Conservation (phyloP, 2,888 invertebrate species). For the Thelaira solivaga region DNA sequence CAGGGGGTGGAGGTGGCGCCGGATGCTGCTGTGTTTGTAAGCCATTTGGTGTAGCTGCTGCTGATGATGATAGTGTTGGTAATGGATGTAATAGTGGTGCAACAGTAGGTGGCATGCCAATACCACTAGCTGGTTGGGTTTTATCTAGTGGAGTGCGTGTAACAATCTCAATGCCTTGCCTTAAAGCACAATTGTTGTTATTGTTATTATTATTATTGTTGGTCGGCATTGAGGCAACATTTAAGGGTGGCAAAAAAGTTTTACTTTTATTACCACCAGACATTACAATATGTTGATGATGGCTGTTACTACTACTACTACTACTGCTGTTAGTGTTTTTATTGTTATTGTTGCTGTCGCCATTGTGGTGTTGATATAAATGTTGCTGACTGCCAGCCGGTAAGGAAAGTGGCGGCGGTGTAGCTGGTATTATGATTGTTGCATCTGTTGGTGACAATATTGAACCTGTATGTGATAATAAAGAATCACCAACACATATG, state of each 20-base stretch:
- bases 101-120: slow-evolving; percentile 43
- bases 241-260: slow-evolving; percentile 49
- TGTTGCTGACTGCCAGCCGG: slow-evolving; percentile 27
- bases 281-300: slow-evolving; percentile 29
- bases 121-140: slow-evolving; percentile 35
- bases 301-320: slow-evolving; percentile 36
- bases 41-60: slow-evolving; percentile 33
- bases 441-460: slow-evolving; percentile 70
- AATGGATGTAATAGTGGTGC: slow-evolving; percentile 11
- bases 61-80: background rate
- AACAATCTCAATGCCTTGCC: slow-evolving; percentile 17
- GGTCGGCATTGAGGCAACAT: slow-evolving; percentile 36
- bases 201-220: slow-evolving; percentile 19
- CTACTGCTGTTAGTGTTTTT: background rate
- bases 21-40: slow-evolving; percentile 38
- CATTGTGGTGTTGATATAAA: slow-evolving; percentile 27
- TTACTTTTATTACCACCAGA: slow-evolving; percentile 47
- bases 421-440: slow-evolving; percentile 67
- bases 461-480: slow-evolving; percentile 70
- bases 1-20: slow-evolving; percentile 33
- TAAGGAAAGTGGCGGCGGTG: slow-evolving; percentile 43
- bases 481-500: slow-evolving; percentile 71
- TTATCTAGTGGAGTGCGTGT: slow-evolving; percentile 34
- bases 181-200: background rate
- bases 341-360: slow-evolving; percentile 21